Evolutionary conservation across 2,797 vertebrate genomes (phyloP).

Genomic region (Peromyscus nudipes): DNA sequence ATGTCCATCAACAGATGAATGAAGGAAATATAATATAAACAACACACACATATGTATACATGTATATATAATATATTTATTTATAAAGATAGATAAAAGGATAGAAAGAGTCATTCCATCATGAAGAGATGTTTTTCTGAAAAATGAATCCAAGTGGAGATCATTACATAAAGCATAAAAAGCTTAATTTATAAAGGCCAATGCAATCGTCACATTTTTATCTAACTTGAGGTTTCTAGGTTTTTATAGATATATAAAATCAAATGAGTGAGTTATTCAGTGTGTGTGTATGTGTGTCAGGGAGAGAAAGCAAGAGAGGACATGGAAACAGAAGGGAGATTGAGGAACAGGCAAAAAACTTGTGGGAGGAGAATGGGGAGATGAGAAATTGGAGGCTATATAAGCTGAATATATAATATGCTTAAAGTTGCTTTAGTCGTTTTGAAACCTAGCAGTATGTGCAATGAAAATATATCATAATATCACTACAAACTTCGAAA

Average conservation of each 20-base stretch:
- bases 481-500: background rate
- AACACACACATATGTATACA: no score
- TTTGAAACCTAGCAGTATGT: background rate
- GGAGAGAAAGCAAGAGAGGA: background rate
- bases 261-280: background rate
- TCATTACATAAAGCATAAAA: background rate
- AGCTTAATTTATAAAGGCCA: background rate
- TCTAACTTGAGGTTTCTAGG: background rate
- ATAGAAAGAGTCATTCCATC: background rate
- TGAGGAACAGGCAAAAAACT: background rate
- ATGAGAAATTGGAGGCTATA: background rate
- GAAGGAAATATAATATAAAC: background rate
- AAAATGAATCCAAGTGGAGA: background rate
- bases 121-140: background rate
- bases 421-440: background rate
- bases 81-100: background rate
- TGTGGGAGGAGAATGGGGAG: background rate
- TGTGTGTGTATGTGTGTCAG: background rate
- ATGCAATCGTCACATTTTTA: background rate
- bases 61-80: background rate
- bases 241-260: background rate
- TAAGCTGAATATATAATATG: background rate
- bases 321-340: no score
- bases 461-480: background rate
- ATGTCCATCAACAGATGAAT: background rate